These are phyloP conservation scores for Criorhina ranunculi DNA, from an alignment of 2,888 invertebrate species.

Conservation along the genomic window DNA sequence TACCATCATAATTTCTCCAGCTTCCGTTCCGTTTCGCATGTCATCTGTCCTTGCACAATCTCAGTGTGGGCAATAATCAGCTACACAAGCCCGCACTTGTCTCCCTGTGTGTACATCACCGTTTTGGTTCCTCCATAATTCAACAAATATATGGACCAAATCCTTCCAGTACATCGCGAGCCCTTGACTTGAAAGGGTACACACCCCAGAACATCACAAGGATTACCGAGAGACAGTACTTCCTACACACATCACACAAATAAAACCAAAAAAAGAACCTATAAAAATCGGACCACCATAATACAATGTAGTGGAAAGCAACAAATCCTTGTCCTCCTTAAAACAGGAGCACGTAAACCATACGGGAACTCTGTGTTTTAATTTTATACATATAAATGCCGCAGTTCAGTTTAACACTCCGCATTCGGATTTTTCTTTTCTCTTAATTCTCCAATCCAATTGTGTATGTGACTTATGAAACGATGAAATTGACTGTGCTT, in stretches of 20 bases:
- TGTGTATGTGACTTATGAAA: constrained; percentile 59
- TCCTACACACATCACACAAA: constrained; percentile 54
- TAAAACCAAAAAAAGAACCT: constrained; percentile 55
- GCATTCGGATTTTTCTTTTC: constrained; percentile 47
- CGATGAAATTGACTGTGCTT: constrained; percentile 54
- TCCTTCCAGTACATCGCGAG: constrained; percentile 84
- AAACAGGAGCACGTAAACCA: constrained; percentile 48
- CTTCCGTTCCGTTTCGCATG: constrained; percentile 73
- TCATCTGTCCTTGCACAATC: constrained; percentile 74
- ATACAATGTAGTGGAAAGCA: constrained; percentile 71
- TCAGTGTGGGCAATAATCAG: constrained; percentile 71
- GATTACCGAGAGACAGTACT: constrained; percentile 69
- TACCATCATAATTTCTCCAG: constrained; percentile 71
- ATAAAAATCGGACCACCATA: constrained; percentile 66
- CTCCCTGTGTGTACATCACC: constrained; percentile 78
- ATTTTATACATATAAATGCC: constrained; percentile 58
- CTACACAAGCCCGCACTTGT: constrained; percentile 68
- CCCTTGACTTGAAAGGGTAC: constrained; percentile 85
- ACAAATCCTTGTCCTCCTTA: constrained; percentile 75
- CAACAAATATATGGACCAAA: constrained; percentile 78
- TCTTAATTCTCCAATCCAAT: constrained; percentile 46
- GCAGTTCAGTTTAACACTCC: constrained; percentile 56
- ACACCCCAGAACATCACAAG: constrained; percentile 79
- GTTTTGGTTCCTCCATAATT: constrained; percentile 80
- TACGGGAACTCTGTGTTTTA: constrained; percentile 51